Base-by-base conservation (phyloP, 2,113 vertebrate genomes). In the Cryptoleucopteryx plumbea region DNA sequence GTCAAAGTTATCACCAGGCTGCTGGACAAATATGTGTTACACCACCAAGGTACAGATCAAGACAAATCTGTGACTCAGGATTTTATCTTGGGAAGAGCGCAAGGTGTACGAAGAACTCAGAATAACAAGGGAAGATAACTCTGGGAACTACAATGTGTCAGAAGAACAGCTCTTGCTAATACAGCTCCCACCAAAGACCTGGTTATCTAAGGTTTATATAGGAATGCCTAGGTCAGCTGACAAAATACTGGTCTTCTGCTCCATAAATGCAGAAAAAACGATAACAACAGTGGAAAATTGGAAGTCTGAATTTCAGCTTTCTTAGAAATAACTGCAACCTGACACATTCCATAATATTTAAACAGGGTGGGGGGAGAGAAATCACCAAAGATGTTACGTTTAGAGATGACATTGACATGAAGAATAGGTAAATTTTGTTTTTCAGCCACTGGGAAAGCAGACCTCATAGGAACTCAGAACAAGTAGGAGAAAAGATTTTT, bases 171-270 rank as follows among this genome's bases (percentile, higher is more conserved):
- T 98, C 95, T 96, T 86, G 48, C 93, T 98, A 86, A 97, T 92
- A 95, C 97, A 96, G 81, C 97, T 94, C 78, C 93, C 90, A 97
- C 96, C 97, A 97, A 94, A 98, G 97, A 97, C 97, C 96, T 86
- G 98, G 95, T 97, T 97, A 96, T 96, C 95, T 97, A 96, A 97
- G 84, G 88, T 93, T 97, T 90, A 85, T 95, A 96, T 96, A 98
- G 98, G 98, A 98, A 98, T 98, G 98, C 97, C 96, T 98, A 97
- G 97, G 96, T 97, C 98, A 98, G 96, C 98, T 97, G 97, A 96
- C 97, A 98, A 98, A 97, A 97, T 96, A 93, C 94, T 96, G 82
- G 95, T 98, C 97, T 98, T 97, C 98, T 97, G 97, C 97, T 98
- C 79, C 97, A 97, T 97, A 97, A 96, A 96, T 98, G 96, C 97